Evolutionary conservation across 2,797 vertebrate genomes (phyloP).

Genomic region (Orestias chungarensis): DNA sequence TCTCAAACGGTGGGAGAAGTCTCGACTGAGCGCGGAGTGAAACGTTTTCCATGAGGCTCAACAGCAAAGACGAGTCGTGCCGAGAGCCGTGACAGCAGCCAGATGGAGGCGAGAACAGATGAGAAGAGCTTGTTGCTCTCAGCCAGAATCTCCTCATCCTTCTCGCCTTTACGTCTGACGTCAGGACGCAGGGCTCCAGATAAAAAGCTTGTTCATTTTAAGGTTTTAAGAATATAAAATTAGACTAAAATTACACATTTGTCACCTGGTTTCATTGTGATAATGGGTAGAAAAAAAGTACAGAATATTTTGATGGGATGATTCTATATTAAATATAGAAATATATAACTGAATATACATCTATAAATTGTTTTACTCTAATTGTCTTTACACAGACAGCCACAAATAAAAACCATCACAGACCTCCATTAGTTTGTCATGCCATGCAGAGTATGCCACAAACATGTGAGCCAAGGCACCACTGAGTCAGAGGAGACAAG

Average conservation of each 20-base stretch:
- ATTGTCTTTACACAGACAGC: neutral
- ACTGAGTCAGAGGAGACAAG: neutral
- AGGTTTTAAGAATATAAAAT: neutral
- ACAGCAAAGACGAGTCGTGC: neutral
- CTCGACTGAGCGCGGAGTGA: conserved; percentile 10
- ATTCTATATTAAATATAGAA: neutral
- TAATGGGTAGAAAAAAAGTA: neutral
- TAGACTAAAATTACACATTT: neutral
- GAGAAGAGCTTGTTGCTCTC: conserved; percentile 17
- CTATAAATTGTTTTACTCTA: neutral
- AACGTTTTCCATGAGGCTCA: conserved; percentile 30
- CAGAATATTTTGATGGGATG: too few species aligned
- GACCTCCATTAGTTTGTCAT: neutral
- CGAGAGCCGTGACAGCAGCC: conserved; percentile 19
- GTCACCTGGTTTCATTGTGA: neutral
- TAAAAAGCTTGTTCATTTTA: neutral
- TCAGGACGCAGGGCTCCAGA: conserved; percentile 46
- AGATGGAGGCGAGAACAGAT: conserved; percentile 29
- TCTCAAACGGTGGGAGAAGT: conserved; percentile 15
- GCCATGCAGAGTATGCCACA: neutral
- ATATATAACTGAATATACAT: neutral
- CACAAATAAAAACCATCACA: neutral
- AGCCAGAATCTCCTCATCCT: conserved; percentile 34
- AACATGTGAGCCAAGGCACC: neutral
- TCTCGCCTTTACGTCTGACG: conserved; percentile 60